Evolutionary conservation across 2,113 vertebrate genomes (phyloP).

Genomic region (Poeciliopsis prolifica): DNA sequence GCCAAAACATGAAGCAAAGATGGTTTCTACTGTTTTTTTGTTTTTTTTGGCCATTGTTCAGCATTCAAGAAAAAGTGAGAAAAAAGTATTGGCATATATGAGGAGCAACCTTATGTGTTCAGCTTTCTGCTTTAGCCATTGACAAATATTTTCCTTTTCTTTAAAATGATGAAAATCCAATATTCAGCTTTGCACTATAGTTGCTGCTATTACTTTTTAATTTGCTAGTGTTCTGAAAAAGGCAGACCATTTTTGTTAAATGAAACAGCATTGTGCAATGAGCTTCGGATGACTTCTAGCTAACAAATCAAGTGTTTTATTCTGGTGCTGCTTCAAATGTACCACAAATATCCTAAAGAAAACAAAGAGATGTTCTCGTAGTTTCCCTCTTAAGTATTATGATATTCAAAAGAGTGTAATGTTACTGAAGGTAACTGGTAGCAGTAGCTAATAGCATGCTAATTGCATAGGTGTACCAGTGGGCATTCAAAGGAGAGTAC

Average conservation of each 20-base stretch:
- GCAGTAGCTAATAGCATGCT: neutral
- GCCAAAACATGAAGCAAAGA: slow-evolving; percentile 57
- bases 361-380: slow-evolving; percentile 9
- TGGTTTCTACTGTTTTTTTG: slow-evolving; percentile 32
- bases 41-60: slow-evolving; percentile 37
- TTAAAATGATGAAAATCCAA: slow-evolving; percentile 23
- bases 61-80: slow-evolving; percentile 21
- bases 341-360: neutral
- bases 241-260: neutral
- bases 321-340: slow-evolving; percentile 11
- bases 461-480: slow-evolving; percentile 17
- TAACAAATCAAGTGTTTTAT: neutral
- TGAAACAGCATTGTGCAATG: neutral
- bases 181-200: slow-evolving; percentile 34
- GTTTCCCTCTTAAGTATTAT: neutral
- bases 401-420: slow-evolving; percentile 5
- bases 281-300: neutral
- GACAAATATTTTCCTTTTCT: neutral
- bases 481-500: neutral
- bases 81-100: slow-evolving; percentile 29
- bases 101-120: slow-evolving; percentile 13
- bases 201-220: slow-evolving; percentile 18
- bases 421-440: neutral
- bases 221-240: neutral
- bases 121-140: neutral